Conservation (phyloP, 1,140 invertebrate species). For the Portunus trituberculatus region DNA sequence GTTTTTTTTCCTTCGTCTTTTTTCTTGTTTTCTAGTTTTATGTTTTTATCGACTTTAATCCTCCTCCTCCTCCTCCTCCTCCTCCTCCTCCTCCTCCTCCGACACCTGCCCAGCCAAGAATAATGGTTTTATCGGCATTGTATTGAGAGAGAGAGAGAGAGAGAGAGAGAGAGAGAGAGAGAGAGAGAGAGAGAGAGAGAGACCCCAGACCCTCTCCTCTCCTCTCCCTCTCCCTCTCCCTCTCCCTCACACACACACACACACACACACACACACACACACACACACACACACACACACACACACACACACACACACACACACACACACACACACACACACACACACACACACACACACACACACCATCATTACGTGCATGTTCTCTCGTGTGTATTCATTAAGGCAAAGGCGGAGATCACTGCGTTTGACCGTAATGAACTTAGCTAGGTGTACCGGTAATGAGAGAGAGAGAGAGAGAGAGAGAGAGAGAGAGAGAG, state of each 20-base stretch:
- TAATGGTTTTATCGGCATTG: neutral
- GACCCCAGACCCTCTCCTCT: too few relatives aligned
- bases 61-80: neutral
- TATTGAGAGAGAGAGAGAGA: neutral
- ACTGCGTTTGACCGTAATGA: too few relatives aligned
- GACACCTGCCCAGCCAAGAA: neutral
- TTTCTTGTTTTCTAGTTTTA: neutral
- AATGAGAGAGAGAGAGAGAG: neutral
- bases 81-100: neutral
- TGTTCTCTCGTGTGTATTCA: too few relatives aligned
- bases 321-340: too few relatives aligned
- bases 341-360: too few relatives aligned
- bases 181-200: neutral
- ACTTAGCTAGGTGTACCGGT: neutral
- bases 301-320: too few relatives aligned
- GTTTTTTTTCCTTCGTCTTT: neutral
- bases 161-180: neutral
- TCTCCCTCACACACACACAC: neutral
- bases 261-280: neutral
- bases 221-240: too few relatives aligned
- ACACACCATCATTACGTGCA: too few relatives aligned
- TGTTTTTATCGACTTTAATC: neutral
- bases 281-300: too few relatives aligned
- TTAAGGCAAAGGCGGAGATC: too few relatives aligned
- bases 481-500: neutral